Conservation (phyloP, 1,140 invertebrate genomes). For the Orussus abietinus region DNA sequence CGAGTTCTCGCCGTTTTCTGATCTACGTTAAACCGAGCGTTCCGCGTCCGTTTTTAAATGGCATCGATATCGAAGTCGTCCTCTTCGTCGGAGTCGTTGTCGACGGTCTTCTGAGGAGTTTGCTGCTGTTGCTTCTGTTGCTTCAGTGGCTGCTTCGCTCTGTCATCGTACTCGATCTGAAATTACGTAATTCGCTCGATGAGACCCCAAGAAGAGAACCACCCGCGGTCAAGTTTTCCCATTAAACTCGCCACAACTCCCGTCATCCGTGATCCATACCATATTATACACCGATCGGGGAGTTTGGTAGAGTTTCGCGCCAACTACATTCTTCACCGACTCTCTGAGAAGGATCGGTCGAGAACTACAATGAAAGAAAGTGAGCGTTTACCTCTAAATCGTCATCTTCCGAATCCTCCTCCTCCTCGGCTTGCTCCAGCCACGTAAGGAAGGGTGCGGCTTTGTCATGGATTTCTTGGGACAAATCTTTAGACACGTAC, state of each 20-base stretch:
- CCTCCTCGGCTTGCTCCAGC: conserved; percentile 95
- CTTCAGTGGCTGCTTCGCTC: conserved; percentile 71
- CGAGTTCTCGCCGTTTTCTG: neutral
- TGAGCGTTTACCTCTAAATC: conserved; percentile 56
- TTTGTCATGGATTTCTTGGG: conserved; percentile 87
- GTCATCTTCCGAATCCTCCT: conserved; percentile 73
- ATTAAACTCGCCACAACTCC: too few species aligned
- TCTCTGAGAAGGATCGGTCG: neutral
- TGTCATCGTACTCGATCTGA: conserved; percentile 84
- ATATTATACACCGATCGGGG: too few species aligned
- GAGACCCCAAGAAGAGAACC: too few species aligned
- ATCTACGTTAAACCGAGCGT: conserved; percentile 11
- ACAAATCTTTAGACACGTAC: conserved; percentile 87
- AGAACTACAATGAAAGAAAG: neutral
- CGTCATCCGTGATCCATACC: too few species aligned
- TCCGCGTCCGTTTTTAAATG: conserved; percentile 64
- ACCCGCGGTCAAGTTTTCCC: too few species aligned
- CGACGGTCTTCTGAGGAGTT: conserved; percentile 48
- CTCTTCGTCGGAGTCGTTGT: conserved; percentile 67
- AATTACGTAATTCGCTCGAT: too few species aligned
- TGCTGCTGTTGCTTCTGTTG: conserved; percentile 55
- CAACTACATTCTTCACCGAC: too few species aligned
- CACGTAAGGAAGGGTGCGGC: conserved; percentile 93
- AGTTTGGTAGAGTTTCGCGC: too few species aligned
- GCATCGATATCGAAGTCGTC: conserved; percentile 88